Percentiles rank a stretch among this genome's conserved stretches.
These are phyloP conservation scores for Gephyroberyx darwinii DNA, from an alignment of 2,797 vertebrate genomes.

Conservation along the genomic window DNA sequence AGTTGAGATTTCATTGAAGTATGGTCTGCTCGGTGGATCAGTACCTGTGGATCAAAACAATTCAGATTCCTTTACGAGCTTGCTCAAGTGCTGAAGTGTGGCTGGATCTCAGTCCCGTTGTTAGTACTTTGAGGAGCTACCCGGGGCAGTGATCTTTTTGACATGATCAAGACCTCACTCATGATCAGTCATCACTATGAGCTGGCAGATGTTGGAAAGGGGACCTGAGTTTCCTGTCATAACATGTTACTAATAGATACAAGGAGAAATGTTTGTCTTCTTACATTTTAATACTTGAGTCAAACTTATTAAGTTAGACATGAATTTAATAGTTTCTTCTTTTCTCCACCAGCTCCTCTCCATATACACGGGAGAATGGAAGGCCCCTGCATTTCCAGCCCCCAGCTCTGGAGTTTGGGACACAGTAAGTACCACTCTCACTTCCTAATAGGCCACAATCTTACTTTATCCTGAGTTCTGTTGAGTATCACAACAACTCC, in stretches of 20 bases:
- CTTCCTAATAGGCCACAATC: conserved; percentile 14
- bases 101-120: not conserved
- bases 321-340: not conserved
- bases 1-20: no score
- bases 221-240: conserved; percentile 7
- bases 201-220: conserved; percentile 25
- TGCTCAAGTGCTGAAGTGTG: not conserved
- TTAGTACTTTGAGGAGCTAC: not conserved
- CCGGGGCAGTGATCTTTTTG: conserved; percentile 3
- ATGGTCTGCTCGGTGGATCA: no score
- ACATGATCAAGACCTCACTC: not conserved
- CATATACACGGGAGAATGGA: conserved; percentile 85
- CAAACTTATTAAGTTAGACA: not conserved
- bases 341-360: conserved; percentile 83
- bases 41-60: no score
- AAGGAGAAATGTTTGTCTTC: not conserved
- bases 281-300: not conserved
- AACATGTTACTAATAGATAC: not conserved
- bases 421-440: conserved; percentile 86
- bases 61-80: not conserved
- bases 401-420: conserved; percentile 91
- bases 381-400: conserved; percentile 92
- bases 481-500: conserved; percentile 12
- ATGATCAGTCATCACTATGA: conserved; percentile 5
- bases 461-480: conserved; percentile 13